Percentiles rank a stretch among this genome's conserved stretches.
These are phyloP conservation scores for Syngnathus acus DNA, from an alignment of 2,797 vertebrate genomes.

Conservation along the genomic window DNA sequence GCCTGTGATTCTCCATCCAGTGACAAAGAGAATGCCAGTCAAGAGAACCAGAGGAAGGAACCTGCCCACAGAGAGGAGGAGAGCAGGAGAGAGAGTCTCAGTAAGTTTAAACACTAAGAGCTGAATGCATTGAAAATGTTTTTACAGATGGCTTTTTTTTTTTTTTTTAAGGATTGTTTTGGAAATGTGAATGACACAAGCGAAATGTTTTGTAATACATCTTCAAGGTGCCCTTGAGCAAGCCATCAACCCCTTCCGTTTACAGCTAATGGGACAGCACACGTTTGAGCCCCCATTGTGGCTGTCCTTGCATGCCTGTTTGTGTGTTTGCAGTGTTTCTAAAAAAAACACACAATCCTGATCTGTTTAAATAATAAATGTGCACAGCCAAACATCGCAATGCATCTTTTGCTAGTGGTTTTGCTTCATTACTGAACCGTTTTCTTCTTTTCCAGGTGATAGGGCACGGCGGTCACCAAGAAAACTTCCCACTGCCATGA, in stretches of 20 bases:
- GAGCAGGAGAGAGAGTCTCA: conserved; percentile 81
- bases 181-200: too few relatives aligned
- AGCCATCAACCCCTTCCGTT: too few relatives aligned
- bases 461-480: conserved; percentile 90
- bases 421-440: not conserved
- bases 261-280: too few relatives aligned
- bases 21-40: conserved; percentile 93
- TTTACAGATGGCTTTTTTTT: not conserved
- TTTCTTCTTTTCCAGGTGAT: conserved; percentile 70
- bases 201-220: too few relatives aligned
- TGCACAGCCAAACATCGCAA: not conserved
- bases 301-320: too few relatives aligned
- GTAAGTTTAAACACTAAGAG: conserved; percentile 64
- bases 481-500: conserved; percentile 86
- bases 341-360: too few relatives aligned
- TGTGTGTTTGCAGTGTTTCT: too few relatives aligned
- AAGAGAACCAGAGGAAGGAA: conserved; percentile 87
- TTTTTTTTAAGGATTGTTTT: too few relatives aligned
- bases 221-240: too few relatives aligned
- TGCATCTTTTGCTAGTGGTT: not conserved
- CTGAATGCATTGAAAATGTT: not conserved
- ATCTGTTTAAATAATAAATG: too few relatives aligned
- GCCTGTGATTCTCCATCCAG: conserved; percentile 95
- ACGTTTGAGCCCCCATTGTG: too few relatives aligned
- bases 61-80: conserved; percentile 78